phyloP scores from a whole-genome alignment of 2,888 invertebrate genomes.

The Lissocephala sabroskyi region DNA sequence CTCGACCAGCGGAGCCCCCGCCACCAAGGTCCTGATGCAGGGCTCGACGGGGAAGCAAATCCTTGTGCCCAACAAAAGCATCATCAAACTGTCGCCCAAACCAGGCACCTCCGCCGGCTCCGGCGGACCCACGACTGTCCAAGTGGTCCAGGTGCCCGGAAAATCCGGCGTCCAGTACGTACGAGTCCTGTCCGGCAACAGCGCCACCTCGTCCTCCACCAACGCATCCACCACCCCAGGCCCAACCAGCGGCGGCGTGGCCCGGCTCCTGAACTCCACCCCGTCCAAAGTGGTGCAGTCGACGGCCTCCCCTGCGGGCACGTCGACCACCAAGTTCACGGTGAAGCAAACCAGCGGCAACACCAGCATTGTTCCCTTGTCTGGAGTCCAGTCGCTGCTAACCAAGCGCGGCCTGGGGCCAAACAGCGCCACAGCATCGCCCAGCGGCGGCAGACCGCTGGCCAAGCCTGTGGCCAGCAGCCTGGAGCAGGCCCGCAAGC shows the following conservation, averaged over 20 bases:
- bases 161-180: slow-evolving; percentile 77
- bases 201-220: slow-evolving; percentile 6
- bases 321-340: slow-evolving; percentile 46
- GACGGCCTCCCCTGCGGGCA: background rate
- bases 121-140: slow-evolving; percentile 32
- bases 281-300: slow-evolving; percentile 52
- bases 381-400: slow-evolving; percentile 46
- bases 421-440: slow-evolving; percentile 8
- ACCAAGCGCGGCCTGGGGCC: slow-evolving; percentile 45
- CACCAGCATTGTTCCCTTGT: slow-evolving; percentile 52
- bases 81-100: slow-evolving; percentile 68
- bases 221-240: slow-evolving; percentile 2
- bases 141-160: slow-evolving; percentile 67
- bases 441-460: slow-evolving; percentile 6
- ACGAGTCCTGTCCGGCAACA: slow-evolving; percentile 73
- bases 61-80: slow-evolving; percentile 63
- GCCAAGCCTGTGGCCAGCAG: background rate
- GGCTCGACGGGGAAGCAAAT: slow-evolving; percentile 62
- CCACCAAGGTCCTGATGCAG: slow-evolving; percentile 59
- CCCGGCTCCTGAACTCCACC: slow-evolving; percentile 24
- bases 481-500: slow-evolving; percentile 41
- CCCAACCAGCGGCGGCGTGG: slow-evolving; percentile 13
- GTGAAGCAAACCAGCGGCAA: slow-evolving; percentile 53
- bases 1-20: slow-evolving; percentile 15
- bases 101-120: slow-evolving; percentile 11